phyloP scores from a whole-genome alignment of 2,113 vertebrate species.

The Etia nguti region DNA sequence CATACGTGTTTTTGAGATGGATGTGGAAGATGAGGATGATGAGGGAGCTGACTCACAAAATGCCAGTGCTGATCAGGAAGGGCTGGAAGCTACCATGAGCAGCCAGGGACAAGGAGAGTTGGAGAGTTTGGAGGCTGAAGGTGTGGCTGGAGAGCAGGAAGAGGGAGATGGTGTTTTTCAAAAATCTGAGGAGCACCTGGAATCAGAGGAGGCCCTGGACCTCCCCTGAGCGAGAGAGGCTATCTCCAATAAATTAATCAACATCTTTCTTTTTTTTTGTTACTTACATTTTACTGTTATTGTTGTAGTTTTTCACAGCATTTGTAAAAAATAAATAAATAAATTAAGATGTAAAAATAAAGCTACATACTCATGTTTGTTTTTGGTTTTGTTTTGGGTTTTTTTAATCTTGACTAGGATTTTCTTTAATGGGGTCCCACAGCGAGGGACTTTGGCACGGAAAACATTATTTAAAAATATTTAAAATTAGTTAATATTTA shows the following conservation, averaged over 20 bases:
- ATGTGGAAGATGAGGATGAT: slow-evolving; percentile 94
- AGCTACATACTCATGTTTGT: background rate
- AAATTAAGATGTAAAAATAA: background rate
- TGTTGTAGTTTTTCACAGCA: background rate
- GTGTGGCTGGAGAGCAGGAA: background rate
- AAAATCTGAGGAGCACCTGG: slow-evolving; percentile 31
- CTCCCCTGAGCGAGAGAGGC: background rate
- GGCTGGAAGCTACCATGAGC: slow-evolving; percentile 60
- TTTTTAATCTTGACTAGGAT: background rate
- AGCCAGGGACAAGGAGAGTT: slow-evolving; percentile 47
- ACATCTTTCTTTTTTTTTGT: background rate
- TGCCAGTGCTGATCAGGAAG: slow-evolving; percentile 68
- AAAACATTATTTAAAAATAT: background rate
- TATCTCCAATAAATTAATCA: background rate
- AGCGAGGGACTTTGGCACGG: background rate
- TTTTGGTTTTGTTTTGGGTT: background rate
- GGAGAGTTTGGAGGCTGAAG: background rate
- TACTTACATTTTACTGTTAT: background rate
- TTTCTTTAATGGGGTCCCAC: background rate
- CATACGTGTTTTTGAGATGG: slow-evolving; percentile 95
- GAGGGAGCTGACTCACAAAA: slow-evolving; percentile 80
- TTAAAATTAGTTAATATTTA: too few relatives aligned
- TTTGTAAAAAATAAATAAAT: background rate
- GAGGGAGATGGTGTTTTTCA: background rate
- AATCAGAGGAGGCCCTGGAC: slow-evolving; percentile 58